A percentile compares a stretch with the other conserved stretches of the same genome.
These are phyloP conservation scores for Nomada goodeniana DNA, from an alignment of 2,888 invertebrate species.

Conservation along the genomic window DNA sequence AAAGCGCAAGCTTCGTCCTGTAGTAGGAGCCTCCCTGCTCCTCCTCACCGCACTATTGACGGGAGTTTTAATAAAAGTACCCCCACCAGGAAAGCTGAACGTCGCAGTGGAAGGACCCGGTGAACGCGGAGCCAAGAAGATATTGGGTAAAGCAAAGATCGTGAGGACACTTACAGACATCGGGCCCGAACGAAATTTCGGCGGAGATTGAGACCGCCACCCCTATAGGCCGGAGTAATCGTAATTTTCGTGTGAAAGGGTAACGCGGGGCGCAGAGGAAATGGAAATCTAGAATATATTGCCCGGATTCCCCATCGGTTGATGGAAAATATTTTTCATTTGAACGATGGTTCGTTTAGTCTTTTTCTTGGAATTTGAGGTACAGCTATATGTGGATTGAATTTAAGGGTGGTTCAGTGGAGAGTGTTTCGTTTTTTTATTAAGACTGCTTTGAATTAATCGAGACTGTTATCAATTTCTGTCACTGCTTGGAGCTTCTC, in stretches of 20 bases:
- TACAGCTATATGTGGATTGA: too few relatives aligned
- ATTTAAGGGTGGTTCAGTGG: too few relatives aligned
- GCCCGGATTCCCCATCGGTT: too few relatives aligned
- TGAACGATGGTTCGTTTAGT: too few relatives aligned
- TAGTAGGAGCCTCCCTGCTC: slow-evolving; percentile 73
- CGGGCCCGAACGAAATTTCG: slow-evolving; percentile 62
- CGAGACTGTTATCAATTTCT: too few relatives aligned
- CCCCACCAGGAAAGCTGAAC: slow-evolving; percentile 78
- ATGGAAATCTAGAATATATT: background rate
- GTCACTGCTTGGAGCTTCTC: too few relatives aligned
- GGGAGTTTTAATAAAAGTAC: slow-evolving; percentile 83
- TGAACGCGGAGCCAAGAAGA: slow-evolving; percentile 75
- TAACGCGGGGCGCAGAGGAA: background rate
- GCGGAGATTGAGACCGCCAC: slow-evolving; percentile 53
- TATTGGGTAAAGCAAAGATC: slow-evolving; percentile 81
- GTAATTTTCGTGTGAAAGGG: slow-evolving; percentile 31
- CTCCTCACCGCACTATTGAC: slow-evolving; percentile 81
- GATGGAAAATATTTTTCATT: too few relatives aligned
- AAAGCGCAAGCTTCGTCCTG: slow-evolving; percentile 76
- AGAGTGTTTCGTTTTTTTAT: too few relatives aligned
- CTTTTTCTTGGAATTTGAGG: too few relatives aligned
- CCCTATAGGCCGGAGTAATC: slow-evolving; percentile 23
- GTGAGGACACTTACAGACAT: slow-evolving; percentile 76
- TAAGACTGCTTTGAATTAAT: too few relatives aligned
- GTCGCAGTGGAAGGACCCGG: slow-evolving; percentile 73